Percentiles rank a stretch among this genome's conserved stretches.
phyloP scores from a whole-genome alignment of 92 coral and sea anemone genomes.

The Porites cylindrica region DNA sequence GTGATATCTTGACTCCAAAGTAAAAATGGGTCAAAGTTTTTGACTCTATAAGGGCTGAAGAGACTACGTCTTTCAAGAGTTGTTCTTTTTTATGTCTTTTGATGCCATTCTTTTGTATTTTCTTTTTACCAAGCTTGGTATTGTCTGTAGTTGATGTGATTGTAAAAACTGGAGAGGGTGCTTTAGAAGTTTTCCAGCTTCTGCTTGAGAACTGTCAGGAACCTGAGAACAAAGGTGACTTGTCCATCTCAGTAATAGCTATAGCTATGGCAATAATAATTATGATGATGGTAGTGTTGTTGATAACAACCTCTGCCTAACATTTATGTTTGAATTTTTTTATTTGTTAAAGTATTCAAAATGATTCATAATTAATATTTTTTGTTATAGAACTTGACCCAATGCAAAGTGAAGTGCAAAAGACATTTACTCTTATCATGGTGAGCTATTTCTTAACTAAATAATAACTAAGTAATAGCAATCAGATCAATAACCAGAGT shows the following conservation, averaged over 20 bases:
- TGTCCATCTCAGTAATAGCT: not conserved
- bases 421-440: conserved; percentile 65
- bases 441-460: conserved; percentile 37
- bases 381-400: conserved; percentile 52
- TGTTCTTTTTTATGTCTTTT: not conserved
- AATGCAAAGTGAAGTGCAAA: conserved; percentile 76
- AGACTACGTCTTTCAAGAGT: not conserved
- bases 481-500: no score
- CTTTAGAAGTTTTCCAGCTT: conserved; percentile 73
- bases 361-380: not conserved
- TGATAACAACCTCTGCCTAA: not conserved
- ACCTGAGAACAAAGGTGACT: conserved; percentile 43
- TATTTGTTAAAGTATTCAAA: no score
- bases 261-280: not conserved
- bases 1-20: no score
- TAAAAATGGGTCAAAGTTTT: no score
- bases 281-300: no score
- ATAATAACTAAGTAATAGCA: not conserved
- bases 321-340: not conserved
- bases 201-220: conserved; percentile 69
- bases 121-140: conserved; percentile 64
- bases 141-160: conserved; percentile 83
- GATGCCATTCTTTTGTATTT: no score
- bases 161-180: conserved; percentile 75
- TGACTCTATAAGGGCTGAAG: not conserved